A percentile compares a stretch with the other conserved stretches of the same genome.
phyloP scores from a whole-genome alignment of 2,797 vertebrate genomes.

The Heliangelus exortis region DNA sequence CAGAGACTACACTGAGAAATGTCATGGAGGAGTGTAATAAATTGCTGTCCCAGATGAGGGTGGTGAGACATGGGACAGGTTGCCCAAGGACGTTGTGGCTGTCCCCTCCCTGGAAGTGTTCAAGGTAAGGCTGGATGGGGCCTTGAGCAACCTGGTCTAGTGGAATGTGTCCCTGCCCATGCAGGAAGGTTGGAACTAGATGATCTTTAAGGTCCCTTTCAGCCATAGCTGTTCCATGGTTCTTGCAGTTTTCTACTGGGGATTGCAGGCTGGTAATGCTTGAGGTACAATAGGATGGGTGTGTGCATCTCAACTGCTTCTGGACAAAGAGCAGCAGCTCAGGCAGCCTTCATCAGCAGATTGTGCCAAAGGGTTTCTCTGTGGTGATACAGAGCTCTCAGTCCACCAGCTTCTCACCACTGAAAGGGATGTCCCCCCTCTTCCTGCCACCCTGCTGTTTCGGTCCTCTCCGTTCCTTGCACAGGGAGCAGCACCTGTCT shows the following conservation, averaged over 20 bases:
- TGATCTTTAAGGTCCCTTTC: too few species aligned
- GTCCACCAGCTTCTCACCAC: background rate
- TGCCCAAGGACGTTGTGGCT: too few species aligned
- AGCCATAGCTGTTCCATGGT: background rate
- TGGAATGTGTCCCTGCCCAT: too few species aligned
- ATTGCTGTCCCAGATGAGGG: background rate
- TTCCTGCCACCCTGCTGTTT: background rate
- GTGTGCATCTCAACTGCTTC: background rate
- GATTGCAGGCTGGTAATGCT: background rate
- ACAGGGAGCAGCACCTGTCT: background rate
- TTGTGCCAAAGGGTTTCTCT: background rate
- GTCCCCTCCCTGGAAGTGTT: too few species aligned
- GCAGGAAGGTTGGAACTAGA: too few species aligned
- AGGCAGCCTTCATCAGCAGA: background rate
- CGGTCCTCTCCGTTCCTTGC: background rate
- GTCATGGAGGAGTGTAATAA: background rate
- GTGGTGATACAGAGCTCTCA: background rate
- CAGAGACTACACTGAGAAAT: rapidly evolving
- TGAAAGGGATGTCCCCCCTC: background rate
- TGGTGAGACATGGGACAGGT: too few species aligned
- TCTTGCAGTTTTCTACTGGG: background rate
- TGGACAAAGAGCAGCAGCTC: background rate
- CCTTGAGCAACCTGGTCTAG: too few species aligned
- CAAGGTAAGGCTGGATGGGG: too few species aligned
- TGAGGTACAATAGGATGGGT: background rate